Evolutionary conservation across 2,113 vertebrate species (phyloP), one percentile per base, ranked within the genome.

Genomic region (Chaetodon auriga): DNA sequence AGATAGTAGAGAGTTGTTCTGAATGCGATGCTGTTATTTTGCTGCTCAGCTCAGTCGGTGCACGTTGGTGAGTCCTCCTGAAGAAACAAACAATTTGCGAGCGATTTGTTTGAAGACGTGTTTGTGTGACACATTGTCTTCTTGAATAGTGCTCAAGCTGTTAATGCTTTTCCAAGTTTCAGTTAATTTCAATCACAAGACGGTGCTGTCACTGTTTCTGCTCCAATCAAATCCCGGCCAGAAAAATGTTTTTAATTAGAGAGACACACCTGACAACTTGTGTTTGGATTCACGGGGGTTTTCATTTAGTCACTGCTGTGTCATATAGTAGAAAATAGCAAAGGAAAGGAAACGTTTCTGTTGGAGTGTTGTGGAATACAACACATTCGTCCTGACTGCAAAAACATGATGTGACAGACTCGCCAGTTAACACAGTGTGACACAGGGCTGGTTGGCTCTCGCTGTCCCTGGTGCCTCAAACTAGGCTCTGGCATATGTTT

Each of bases 401-500:
- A 14, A 21, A 43, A 30, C n/a, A 70, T 15, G 45, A 58, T 68
- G 75, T 35, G n/a, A 74, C 54, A 48, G 19, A 23, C 9, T 55
- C 4, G 1, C 53, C 38, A 41, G 5, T 35, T 54, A 53, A 73
- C 21, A n/a, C 58, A 7, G 72, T 23, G 66, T 23, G 72, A 64
- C 66, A 36, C 36, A 23, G 46, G 45, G n/a, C 21, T 38, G 60
- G 21, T 43, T 53, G 54, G 63, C 57, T 65, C 62, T 81, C 68
- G 12, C 55, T 53, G 54, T 13, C 55, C 16, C 11, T 8, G 30
- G 49, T 3, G 65, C 60, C 64, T 86, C 72, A 73, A 43, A 54
- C 83, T 14, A 38, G 21, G 9, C 76, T 58, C 30, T 48, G 57
- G 51, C 86, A 68, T 80, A 36, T 48, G 46, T 71, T 21, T 55